Evolutionary conservation across 2,888 invertebrate genomes (phyloP), one percentile per base, ranked within the genome.

Genomic region (Sminthurinus aureus): DNA sequence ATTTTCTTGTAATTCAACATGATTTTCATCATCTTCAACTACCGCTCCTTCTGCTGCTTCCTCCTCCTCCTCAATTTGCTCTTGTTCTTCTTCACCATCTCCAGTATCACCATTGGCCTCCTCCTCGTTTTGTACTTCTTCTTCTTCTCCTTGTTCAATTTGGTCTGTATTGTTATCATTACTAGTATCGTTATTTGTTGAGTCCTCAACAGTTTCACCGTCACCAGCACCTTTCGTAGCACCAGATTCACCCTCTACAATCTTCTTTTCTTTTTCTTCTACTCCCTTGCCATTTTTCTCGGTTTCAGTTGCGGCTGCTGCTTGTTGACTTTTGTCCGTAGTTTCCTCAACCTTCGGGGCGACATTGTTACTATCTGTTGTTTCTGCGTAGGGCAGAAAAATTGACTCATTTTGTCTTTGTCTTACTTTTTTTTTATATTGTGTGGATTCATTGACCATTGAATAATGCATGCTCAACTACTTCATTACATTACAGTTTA

Each of bases 321-420:
- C 12, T 26, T 52, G 18, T 26, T 79, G 69, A 13, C 73, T 73
- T 58, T 83, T 74, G 50, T 75, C 79, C 66, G 83, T 38, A 74
- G 79, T 58, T 78, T 76, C 50, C 81, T 80, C 81, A 50, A 80
- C 67, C 66, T 50, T 24, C 51, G 71, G n/a, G n/a, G n/a, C 38
- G 15, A 26, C 20, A n/a, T 58, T 75, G 38, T 67, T 51, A 66
- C n/a, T 77, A 13, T 67, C 84, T 58, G 79, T 38, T 67, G 77
- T 71, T 73, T 83, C 79, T 79, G 77, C 38, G n/a, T 83, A 9
- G 38, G 51, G 78, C 74, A 78, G 77, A 69, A 83, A 74, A 83
- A 52, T 38, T 71, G 71, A 26, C 26, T 71, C 22, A 13, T 13
- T 71, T 71, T 64, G n/a, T 64, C n/a, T 64, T 18, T 64, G 15